Evolutionary conservation across 2,888 invertebrate species (phyloP).

Genomic region (Cabera pusaria): DNA sequence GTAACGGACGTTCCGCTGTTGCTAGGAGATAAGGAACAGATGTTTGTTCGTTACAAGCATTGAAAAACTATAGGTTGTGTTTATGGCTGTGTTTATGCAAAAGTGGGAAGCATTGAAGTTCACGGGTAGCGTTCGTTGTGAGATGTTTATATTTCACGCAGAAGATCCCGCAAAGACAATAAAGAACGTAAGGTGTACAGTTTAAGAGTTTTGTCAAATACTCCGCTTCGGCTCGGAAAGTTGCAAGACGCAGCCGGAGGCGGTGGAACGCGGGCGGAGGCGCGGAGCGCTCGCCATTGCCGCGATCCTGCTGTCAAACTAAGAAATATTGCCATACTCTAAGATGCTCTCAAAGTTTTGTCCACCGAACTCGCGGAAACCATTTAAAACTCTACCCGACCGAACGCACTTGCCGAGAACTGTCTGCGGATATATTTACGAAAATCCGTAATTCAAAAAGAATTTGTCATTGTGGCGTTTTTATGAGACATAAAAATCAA

Average conservation of each 20-base stretch:
- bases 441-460: constrained; percentile 15
- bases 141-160: constrained; percentile 65
- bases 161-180: constrained; percentile 66
- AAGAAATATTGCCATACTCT: constrained; percentile 68
- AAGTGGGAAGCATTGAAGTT: constrained; percentile 52
- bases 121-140: constrained; percentile 52
- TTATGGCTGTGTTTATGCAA: constrained; percentile 38
- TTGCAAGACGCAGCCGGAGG: constrained; percentile 65
- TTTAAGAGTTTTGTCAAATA: constrained; percentile 73
- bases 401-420: constrained; percentile 19
- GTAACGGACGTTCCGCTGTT: constrained; percentile 68
- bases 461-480: constrained; percentile 11
- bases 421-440: constrained; percentile 24
- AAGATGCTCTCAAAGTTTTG: constrained; percentile 46
- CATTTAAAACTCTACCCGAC: constrained; percentile 40
- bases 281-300: constrained; percentile 43
- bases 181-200: constrained; percentile 75
- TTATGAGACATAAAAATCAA: constrained; percentile 8
- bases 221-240: constrained; percentile 61
- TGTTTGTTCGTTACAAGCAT: constrained; percentile 56
- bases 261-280: constrained; percentile 32
- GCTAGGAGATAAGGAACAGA: constrained; percentile 62
- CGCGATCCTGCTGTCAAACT: constrained; percentile 68
- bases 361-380: constrained; percentile 47
- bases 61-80: constrained; percentile 40